Evolutionary conservation across 1,140 invertebrate genomes (phyloP), one percentile per base, ranked within the genome.

Genomic region (Galleria mellonella): DNA sequence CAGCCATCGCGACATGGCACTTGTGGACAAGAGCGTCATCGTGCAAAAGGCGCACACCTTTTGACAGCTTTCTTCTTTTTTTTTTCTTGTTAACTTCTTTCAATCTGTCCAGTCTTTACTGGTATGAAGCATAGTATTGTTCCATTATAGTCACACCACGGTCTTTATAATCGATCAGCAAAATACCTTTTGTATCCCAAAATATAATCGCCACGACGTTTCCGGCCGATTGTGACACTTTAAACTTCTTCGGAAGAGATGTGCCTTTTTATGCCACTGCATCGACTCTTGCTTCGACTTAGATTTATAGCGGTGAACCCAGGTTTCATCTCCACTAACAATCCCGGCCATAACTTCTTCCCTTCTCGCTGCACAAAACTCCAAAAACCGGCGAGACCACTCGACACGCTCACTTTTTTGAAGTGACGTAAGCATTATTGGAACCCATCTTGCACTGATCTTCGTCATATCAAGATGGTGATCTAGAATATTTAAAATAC

Each of bases 361-460:
- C 44, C 69, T 36, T 42, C 42, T 55, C 11, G 45, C 47, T 47
- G 36, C 49, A 48, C 42, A 58, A 40, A 55, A 51, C 51, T 42
- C 37, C 47, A 50, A 55, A 55, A 46, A 50, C 36, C 33, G 28
- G 42, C 31, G 40, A 27, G 29, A 57, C 44, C 44, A 17, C 38
- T 47, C 31, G n/a, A 43, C 30, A 40, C 33, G 35, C 35, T 23
- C 35, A 39, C 38, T 58, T 61, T 76, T 76, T 55, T 69, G 52
- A 23, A 53, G 57, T 14, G 51, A 14, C 47, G 63, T 64, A 47
- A 75, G 57, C 56, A 65, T 51, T 49, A 61, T 56, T 52, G 59
- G 59, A 53, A 76, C 61, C 52, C 69, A 67, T 55, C 54, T 56
- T 35, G 55, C 52, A 41, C 39, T 53, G 38, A 70, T 42, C 44